These are phyloP conservation scores for Brevimyrus niger DNA, from an alignment of 2,113 vertebrate genomes.

Conservation along the genomic window DNA sequence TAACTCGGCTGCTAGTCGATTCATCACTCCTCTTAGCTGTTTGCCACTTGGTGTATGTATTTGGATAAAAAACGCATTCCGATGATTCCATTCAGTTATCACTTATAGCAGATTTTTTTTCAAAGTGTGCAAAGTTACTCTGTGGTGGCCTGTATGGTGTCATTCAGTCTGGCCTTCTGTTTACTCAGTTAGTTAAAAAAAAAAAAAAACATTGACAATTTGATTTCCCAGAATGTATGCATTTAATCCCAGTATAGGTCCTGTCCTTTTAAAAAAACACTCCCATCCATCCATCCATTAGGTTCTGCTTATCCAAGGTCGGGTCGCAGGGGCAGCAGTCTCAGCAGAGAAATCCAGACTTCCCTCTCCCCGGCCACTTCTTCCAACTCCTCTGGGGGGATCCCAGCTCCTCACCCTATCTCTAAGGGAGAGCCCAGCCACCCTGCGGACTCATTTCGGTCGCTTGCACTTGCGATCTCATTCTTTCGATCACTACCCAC, in stretches of 20 bases:
- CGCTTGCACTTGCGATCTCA: too few species aligned
- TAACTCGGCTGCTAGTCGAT: slow-evolving; percentile 8
- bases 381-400: too few species aligned
- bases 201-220: background rate
- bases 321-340: too few species aligned
- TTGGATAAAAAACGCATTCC: slow-evolving; percentile 15
- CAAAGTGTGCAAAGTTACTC: background rate
- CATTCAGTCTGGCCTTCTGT: background rate
- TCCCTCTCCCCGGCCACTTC: too few species aligned
- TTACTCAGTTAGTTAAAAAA: background rate
- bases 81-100: slow-evolving; percentile 12
- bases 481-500: too few species aligned
- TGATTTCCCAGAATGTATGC: background rate
- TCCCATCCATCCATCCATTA: too few species aligned
- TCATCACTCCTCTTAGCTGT: slow-evolving; percentile 17
- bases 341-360: too few species aligned
- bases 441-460: too few species aligned
- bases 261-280: background rate
- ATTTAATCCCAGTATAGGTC: background rate
- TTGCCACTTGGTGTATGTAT: slow-evolving; percentile 20
- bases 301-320: too few species aligned
- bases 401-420: too few species aligned
- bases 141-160: background rate
- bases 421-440: too few species aligned
- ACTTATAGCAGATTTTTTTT: slow-evolving; percentile 7